Evolutionary conservation across 37 sponge, comb jelly and placozoan genomes (phyloP).

Genomic region (Ianthella basta): DNA sequence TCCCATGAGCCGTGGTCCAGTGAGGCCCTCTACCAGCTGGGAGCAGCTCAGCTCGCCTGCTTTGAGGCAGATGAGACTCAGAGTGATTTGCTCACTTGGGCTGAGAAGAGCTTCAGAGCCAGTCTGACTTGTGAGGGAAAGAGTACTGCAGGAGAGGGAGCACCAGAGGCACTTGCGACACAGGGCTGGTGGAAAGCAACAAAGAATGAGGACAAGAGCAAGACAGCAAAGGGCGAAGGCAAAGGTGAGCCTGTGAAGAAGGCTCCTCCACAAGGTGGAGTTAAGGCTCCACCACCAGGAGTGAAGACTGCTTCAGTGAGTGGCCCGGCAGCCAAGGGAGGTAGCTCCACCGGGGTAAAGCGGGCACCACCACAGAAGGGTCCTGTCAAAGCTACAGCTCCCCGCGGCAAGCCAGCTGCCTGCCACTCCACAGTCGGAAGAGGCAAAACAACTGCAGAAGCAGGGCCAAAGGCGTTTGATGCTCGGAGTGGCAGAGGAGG

Average conservation of each 20-base stretch:
- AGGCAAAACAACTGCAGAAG: conserved; percentile 10
- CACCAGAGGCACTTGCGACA: conserved; percentile 58
- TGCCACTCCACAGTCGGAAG: background rate
- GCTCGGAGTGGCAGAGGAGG: conserved; percentile 26
- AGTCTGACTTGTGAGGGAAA: conserved; percentile 83
- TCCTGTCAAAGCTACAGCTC: background rate
- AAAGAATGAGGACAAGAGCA: conserved; percentile 14
- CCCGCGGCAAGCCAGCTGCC: background rate
- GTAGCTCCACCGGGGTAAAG: too few relatives aligned
- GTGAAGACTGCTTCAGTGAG: background rate
- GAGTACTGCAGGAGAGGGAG: conserved; percentile 28
- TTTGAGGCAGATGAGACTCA: conserved; percentile 65
- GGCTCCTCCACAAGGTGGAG: background rate
- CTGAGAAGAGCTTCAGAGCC: conserved; percentile 87
- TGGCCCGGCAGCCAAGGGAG: background rate
- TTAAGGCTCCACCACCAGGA: background rate
- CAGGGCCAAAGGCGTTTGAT: background rate
- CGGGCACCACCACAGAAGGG: background rate
- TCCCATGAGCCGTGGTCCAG: conserved; percentile 76
- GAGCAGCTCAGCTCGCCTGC: conserved; percentile 77
- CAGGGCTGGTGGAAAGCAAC: conserved; percentile 86
- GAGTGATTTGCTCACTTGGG: conserved; percentile 48
- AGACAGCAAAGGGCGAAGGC: background rate
- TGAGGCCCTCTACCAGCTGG: conserved; percentile 81
- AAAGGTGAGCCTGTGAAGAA: background rate